Percentiles rank a stretch among this genome's conserved stretches.
These are phyloP conservation scores for Gallinago media DNA, from an alignment of 2,113 vertebrate genomes.

Conservation along the genomic window DNA sequence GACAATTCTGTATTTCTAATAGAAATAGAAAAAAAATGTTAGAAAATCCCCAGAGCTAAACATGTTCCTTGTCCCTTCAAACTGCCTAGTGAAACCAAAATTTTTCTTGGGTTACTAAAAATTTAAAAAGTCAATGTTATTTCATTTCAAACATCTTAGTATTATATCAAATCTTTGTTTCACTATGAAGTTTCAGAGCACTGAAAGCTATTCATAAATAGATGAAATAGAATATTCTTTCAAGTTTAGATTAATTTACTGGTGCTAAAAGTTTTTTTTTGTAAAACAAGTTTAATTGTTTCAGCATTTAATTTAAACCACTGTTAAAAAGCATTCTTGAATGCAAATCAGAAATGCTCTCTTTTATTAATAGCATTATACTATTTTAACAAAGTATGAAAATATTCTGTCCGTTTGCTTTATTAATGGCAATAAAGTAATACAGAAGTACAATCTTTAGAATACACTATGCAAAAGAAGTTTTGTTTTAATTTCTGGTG, in stretches of 20 bases:
- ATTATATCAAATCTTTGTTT: background rate
- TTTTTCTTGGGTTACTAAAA: background rate
- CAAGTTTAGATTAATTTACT: background rate
- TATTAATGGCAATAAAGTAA: constrained; percentile 28
- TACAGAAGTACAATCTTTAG: background rate
- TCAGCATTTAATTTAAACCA: background rate
- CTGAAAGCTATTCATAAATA: background rate
- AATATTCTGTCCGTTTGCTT: background rate
- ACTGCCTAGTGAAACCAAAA: background rate
- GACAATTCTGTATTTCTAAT: background rate
- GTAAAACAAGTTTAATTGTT: background rate
- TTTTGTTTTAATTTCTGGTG: background rate
- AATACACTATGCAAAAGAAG: background rate
- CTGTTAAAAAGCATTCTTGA: background rate
- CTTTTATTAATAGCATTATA: constrained; percentile 15
- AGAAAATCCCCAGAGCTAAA: background rate
- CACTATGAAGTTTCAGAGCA: background rate
- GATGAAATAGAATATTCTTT: background rate
- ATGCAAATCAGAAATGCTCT: background rate
- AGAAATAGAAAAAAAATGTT: background rate
- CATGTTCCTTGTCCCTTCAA: background rate
- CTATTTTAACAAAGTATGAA: constrained; percentile 12
- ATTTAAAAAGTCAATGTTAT: background rate
- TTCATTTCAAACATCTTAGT: background rate
- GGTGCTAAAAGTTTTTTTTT: background rate